A percentile compares a stretch with the other conserved stretches of the same genome.
Conservation (phyloP, 2,113 vertebrate species). For the Solea senegalensis region DNA sequence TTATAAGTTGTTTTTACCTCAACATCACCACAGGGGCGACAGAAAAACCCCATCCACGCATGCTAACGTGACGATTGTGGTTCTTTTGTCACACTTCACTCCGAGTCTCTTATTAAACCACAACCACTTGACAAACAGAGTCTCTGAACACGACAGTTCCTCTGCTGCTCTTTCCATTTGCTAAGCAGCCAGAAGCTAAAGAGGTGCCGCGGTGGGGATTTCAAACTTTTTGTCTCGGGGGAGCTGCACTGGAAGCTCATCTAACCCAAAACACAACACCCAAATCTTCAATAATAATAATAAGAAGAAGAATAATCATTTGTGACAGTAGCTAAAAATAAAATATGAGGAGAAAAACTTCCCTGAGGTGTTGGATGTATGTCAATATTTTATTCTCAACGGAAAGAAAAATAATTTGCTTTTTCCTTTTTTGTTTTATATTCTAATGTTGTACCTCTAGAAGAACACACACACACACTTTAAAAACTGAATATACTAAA, state of each 20-base stretch:
- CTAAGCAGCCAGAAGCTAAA: constrained; percentile 64
- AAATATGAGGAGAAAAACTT: constrained; percentile 31
- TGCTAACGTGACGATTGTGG: constrained; percentile 13
- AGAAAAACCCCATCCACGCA: constrained; percentile 25
- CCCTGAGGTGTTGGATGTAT: constrained; percentile 45
- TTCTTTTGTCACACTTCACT: constrained; percentile 9
- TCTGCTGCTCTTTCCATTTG: constrained; percentile 53
- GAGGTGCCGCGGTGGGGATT: constrained; percentile 51
- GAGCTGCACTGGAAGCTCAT: constrained; percentile 62
- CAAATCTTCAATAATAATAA: constrained; percentile 60
- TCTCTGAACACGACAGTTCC: constrained; percentile 52
- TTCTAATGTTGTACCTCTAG: constrained; percentile 29
- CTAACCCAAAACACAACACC: constrained; percentile 52
- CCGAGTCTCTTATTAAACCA: constrained; percentile 43
- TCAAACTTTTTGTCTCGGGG: constrained; percentile 66
- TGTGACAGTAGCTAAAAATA: constrained; percentile 71
- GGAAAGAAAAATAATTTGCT: constrained; percentile 38
- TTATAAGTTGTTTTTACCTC: too few relatives aligned
- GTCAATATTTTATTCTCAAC: constrained; percentile 65
- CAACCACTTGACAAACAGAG: constrained; percentile 28
- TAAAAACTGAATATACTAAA: not conserved
- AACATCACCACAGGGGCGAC: not conserved
- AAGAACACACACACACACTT: not conserved
- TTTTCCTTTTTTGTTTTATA: constrained; percentile 1
- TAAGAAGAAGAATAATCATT: constrained; percentile 43